phyloP scores from a whole-genome alignment of 1,140 invertebrate genomes.

The Amyelois transitella region DNA sequence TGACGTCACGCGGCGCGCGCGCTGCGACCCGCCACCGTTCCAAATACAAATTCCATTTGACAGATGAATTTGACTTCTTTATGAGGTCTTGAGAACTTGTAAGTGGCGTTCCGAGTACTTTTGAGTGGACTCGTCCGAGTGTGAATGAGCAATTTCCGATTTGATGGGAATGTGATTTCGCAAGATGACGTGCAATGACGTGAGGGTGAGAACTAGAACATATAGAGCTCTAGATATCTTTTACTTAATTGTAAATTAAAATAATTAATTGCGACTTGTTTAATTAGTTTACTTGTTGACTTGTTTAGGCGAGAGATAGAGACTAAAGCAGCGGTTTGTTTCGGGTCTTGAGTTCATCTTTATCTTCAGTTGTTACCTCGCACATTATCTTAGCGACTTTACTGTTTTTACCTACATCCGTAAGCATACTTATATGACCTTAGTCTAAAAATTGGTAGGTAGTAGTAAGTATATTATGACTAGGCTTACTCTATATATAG shows the following conservation, averaged over 20 bases:
- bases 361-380: no score
- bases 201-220: constrained; percentile 11
- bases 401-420: no score
- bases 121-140: constrained; percentile 40
- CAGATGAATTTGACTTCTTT: constrained; percentile 53
- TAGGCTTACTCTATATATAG: no score
- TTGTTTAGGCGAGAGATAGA: no score
- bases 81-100: constrained; percentile 40
- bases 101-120: constrained; percentile 22
- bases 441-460: no score
- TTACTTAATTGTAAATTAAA: neutral
- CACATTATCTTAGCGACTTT: no score
- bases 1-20: constrained; percentile 42
- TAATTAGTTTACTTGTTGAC: neutral
- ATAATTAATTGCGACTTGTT: constrained; percentile 3
- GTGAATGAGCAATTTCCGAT: constrained; percentile 62
- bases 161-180: constrained; percentile 43
- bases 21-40: constrained; percentile 28
- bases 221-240: neutral
- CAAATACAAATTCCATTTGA: constrained; percentile 54
- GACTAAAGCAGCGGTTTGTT: no score
- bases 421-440: no score
- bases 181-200: constrained; percentile 10
- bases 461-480: no score
- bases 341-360: no score